These are phyloP conservation scores for Nematolebias whitei DNA, from an alignment of 2,113 vertebrate species.

Conservation along the genomic window DNA sequence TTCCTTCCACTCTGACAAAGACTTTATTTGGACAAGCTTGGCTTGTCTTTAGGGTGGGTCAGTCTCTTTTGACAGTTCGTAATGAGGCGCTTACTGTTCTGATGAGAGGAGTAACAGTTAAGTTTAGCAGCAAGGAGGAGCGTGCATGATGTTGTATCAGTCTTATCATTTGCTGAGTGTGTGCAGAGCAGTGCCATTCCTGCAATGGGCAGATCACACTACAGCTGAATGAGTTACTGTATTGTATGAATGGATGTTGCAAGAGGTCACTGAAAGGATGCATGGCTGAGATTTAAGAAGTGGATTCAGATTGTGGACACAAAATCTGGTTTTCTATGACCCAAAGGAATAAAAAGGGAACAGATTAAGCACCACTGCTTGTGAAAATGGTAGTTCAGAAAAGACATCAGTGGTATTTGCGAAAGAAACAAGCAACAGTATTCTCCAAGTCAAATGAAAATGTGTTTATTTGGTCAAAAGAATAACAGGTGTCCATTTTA, in stretches of 20 bases:
- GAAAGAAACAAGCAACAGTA: too few species aligned
- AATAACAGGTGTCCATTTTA: too few species aligned
- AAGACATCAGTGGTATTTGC: too few species aligned
- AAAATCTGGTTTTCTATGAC: not conserved
- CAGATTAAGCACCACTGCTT: not conserved
- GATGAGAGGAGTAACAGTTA: not conserved
- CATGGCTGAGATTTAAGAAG: not conserved
- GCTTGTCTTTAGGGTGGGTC: not conserved
- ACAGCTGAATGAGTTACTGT: not conserved
- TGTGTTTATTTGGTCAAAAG: not conserved
- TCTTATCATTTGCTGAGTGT: constrained; percentile 2
- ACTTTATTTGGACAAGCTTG: not conserved
- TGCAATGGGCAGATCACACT: constrained; percentile 1
- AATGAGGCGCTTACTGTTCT: not conserved
- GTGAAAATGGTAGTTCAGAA: not conserved
- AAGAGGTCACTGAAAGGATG: not conserved
- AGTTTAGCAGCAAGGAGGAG: not conserved
- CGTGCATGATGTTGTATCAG: not conserved
- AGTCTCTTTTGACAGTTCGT: not conserved
- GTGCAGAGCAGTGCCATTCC: not conserved
- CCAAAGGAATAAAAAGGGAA: not conserved
- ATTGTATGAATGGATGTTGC: not conserved
- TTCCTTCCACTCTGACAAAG: not conserved
- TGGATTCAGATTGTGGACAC: not conserved
- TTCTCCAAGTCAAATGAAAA: too few species aligned